Base-by-base conservation (phyloP, 2,888 invertebrate species). In the Trilocha varians region DNA sequence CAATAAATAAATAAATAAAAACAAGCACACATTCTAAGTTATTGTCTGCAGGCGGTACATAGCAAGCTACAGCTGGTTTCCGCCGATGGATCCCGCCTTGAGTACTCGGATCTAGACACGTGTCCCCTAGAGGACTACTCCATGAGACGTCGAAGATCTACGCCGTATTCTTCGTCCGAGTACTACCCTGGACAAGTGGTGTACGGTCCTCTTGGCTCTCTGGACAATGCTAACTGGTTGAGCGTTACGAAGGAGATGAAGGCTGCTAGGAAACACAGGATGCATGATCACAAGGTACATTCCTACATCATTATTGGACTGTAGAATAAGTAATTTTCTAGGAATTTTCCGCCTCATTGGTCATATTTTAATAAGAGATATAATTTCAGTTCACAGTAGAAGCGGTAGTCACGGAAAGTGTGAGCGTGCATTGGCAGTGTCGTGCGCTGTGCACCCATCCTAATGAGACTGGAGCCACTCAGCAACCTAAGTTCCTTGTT, bases 361-460 rank as follows among this genome's bases (percentile, higher is more conserved):
- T 13, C 18, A 25, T 38, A 25, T 9, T 1, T 17, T 8, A 17
- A 18, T 40, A 34, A 34, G 11, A 3, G 16, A 17, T 17, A 17
- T n/a, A 8, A 18, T 4, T 42, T 32, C 70, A 90, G 87, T 93
- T 94, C 52, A 91, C 92, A 3, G 94, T 97, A 13, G 94, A 95
- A 67, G 91, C 92, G 39, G 92, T 97, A 6, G 89, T 93, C 64
- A 92, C 94, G 2, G 90, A 91, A 48, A 90, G 91, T 51, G 91
- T 97, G 13, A 93, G 92, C 57, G 94, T 97, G 1, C 92, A 93
- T 59, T 97, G 97, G 96, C 93, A 94, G 52, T 95, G 94, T 62
- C 90, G 91, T 50, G 91, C 92, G 1, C 87, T 91, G 11, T 90
- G 91, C 55, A 80, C 78, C 11, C 70, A 89, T 50, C 64, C 89